Percentiles rank a stretch among this genome's conserved stretches.
phyloP scores from a whole-genome alignment of 2,888 invertebrate genomes.

The Plebejus melissa region DNA sequence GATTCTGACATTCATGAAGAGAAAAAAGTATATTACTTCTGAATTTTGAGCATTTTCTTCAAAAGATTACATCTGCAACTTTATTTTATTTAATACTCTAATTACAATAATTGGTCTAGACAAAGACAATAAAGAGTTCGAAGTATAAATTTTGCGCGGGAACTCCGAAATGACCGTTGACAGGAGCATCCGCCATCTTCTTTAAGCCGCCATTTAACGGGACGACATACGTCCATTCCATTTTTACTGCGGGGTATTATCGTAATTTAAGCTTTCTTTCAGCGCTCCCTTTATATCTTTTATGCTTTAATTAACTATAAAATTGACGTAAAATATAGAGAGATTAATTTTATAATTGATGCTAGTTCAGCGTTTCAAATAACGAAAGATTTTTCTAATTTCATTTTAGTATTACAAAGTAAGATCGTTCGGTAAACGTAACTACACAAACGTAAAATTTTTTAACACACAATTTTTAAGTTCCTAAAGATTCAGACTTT shows the following conservation, averaged over 20 bases:
- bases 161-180: slow-evolving; percentile 15
- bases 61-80: neutral
- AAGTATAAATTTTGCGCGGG: neutral
- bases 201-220: slow-evolving; percentile 17
- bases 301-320: slow-evolving; percentile 15
- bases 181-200: slow-evolving; percentile 20
- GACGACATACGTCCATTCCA: slow-evolving; percentile 24
- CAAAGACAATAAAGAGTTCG: neutral
- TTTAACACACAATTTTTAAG: neutral
- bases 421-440: neutral
- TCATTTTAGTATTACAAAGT: no score
- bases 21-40: neutral
- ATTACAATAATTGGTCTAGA: neutral
- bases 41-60: neutral
- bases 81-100: neutral
- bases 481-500: neutral
- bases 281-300: slow-evolving; percentile 5
- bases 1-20: no score
- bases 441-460: neutral
- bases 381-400: neutral
- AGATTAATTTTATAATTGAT: neutral
- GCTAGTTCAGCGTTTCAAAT: neutral
- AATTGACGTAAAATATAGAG: neutral
- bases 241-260: slow-evolving; percentile 22
- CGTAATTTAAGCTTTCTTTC: slow-evolving; percentile 23